Base-by-base conservation (phyloP, 1,140 invertebrate species). In the Tetranychus cinnabarinus region DNA sequence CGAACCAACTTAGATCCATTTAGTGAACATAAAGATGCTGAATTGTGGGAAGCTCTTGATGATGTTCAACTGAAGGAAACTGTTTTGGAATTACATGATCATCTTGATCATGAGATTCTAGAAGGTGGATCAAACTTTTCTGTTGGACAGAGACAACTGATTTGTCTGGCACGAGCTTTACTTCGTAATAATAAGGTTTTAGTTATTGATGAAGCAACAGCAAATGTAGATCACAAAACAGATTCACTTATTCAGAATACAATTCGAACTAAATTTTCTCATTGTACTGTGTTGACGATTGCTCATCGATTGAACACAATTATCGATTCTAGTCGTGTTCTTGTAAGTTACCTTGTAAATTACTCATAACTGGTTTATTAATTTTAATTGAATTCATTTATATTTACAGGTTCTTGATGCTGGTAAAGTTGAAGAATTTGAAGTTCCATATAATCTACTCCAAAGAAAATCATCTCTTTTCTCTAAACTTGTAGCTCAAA, bases 151-250 rank as follows among this genome's bases (percentile, higher is more conserved):
- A 65, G 71, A 61, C 74, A 75, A 61, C 63, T 76, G n/a, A 68
- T 76, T 6, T 75, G 73, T 65, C 64, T 75, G 23, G 74, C 72
- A 3, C 59, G 73, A 57, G 72, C 73, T n/a, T 64, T 74, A 13
- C 67, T 74, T 2, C 63, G 71, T 0, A 68, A 70, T 23, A 73
- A 70, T 60, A 69, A 69, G 60, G 70, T 74, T 37, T 66, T 74
- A 0, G 66, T 74, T 10, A 66, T 74, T 35, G 73, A 74, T 66
- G 73, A 74, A 61, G 73, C 73, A 10, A 74, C 73, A 15, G 82
- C 82, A 1, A 83, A 82, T 62, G 77, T 95, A 48, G 91, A 97
- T 75, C 75, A 80, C 59, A 83, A 88, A 48, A 66, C 58, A n/a
- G 72, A 74, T 63, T 68, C 68, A 58, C 65, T 73, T 10, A 74